Evolutionary conservation across 2,888 invertebrate genomes (phyloP).

Genomic region (Oconnorella tubifera): DNA sequence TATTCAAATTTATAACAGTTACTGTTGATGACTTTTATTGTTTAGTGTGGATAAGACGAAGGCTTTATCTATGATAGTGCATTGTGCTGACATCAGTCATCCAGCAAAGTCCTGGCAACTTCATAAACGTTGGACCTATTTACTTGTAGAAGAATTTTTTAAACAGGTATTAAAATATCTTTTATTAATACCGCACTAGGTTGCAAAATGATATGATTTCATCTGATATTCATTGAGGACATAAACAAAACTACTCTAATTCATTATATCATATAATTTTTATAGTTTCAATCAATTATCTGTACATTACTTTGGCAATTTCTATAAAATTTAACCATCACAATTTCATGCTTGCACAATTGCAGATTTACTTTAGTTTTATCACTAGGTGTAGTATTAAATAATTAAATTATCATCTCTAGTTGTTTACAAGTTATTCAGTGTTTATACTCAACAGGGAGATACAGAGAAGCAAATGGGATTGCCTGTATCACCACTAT

Average conservation of each 20-base stretch:
- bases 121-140: conserved; percentile 80
- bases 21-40: too few relatives aligned
- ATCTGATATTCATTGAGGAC: too few relatives aligned
- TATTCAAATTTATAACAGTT: too few relatives aligned
- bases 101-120: conserved; percentile 76
- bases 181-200: not conserved
- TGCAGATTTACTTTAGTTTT: too few relatives aligned
- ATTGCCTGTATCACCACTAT: conserved; percentile 85
- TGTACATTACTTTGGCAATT: too few relatives aligned
- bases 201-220: not conserved
- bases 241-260: too few relatives aligned
- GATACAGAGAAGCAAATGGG: conserved; percentile 85
- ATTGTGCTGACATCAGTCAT: conserved; percentile 93
- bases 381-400: too few relatives aligned
- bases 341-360: too few relatives aligned
- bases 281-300: too few relatives aligned
- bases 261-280: too few relatives aligned
- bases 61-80: conserved; percentile 82
- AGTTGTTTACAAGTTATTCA: not conserved
- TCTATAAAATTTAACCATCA: too few relatives aligned
- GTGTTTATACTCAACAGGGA: conserved; percentile 59
- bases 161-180: conserved; percentile 64
- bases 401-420: too few relatives aligned
- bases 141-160: conserved; percentile 86
- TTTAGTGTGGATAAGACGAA: conserved; percentile 83